A percentile compares a stretch with the other conserved stretches of the same genome.
phyloP scores from a whole-genome alignment of 2,113 vertebrate species.

The Myrmecobius fasciatus region DNA sequence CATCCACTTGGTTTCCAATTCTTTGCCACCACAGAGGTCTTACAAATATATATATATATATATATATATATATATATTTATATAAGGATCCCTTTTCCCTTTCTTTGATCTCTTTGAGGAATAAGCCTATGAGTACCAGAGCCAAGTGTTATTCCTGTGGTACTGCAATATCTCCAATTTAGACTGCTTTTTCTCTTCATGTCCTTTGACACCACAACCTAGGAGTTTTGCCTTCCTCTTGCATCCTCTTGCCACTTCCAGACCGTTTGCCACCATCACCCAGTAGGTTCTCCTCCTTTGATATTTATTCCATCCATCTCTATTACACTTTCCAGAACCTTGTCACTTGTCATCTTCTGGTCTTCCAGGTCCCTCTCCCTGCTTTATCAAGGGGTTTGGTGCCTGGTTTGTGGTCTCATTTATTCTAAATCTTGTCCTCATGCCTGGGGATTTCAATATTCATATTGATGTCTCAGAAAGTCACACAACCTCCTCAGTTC shows the following conservation, averaged over 20 bases:
- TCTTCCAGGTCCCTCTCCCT: background rate
- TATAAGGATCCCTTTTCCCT: background rate
- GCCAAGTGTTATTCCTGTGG: background rate
- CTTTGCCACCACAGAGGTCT: background rate
- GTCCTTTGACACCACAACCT: background rate
- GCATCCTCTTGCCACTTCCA: background rate
- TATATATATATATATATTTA: no score
- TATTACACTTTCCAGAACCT: background rate
- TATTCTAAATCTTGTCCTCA: background rate
- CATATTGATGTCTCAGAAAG: background rate
- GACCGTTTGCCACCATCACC: background rate
- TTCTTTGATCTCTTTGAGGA: background rate
- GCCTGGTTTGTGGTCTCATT: background rate
- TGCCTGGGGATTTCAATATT: background rate
- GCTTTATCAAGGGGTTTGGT: background rate
- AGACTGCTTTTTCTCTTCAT: background rate
- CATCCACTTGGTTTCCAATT: background rate
- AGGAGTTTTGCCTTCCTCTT: background rate
- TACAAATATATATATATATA: background rate
- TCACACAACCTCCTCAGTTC: background rate
- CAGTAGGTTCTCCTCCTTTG: background rate
- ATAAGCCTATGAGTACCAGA: background rate
- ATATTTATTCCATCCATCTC: background rate
- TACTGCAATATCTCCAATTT: background rate
- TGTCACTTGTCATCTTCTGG: background rate